Evolutionary conservation across 2,113 vertebrate species (phyloP).

Genomic region (Myotis brandtii): DNA sequence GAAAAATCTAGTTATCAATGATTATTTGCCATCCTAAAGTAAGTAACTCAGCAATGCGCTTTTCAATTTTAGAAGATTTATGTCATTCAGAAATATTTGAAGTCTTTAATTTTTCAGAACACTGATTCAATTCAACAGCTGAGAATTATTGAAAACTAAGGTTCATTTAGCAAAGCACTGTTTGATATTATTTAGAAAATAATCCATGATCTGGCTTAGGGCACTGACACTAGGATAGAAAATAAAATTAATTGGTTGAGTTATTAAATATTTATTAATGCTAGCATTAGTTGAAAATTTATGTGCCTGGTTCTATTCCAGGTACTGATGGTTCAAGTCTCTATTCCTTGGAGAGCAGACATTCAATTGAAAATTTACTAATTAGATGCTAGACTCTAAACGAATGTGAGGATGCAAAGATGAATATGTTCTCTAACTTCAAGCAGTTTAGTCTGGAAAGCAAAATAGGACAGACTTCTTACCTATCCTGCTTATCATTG

Average conservation of each 20-base stretch:
- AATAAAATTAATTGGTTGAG: constrained; percentile 3
- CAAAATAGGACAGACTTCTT: neutral
- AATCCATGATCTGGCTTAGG: constrained; percentile 29
- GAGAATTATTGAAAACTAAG: constrained; percentile 20
- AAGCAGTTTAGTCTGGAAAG: constrained; percentile 8
- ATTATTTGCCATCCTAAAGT: neutral
- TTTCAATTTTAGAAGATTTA: neutral
- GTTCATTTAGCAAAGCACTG: constrained; percentile 17
- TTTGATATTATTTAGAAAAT: constrained; percentile 44
- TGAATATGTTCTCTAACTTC: neutral
- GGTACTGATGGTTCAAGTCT: neutral
- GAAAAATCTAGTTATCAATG: neutral
- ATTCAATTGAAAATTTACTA: constrained; percentile 19
- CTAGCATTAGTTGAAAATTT: constrained; percentile 30
- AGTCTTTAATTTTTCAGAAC: constrained; percentile 17
- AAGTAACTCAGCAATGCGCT: neutral
- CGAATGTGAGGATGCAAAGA: neutral
- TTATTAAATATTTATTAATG: constrained; percentile 43
- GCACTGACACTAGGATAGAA: neutral
- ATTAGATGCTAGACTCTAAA: constrained; percentile 10
- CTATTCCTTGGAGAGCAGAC: neutral
- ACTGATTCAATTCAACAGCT: neutral
- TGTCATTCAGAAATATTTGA: neutral
- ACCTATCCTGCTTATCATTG: neutral
- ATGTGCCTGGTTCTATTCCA: neutral